Percentiles rank a stretch among this genome's conserved stretches.
Evolutionary conservation across 1,140 invertebrate genomes (phyloP).

Genomic region (Eupristina koningsbergeri): DNA sequence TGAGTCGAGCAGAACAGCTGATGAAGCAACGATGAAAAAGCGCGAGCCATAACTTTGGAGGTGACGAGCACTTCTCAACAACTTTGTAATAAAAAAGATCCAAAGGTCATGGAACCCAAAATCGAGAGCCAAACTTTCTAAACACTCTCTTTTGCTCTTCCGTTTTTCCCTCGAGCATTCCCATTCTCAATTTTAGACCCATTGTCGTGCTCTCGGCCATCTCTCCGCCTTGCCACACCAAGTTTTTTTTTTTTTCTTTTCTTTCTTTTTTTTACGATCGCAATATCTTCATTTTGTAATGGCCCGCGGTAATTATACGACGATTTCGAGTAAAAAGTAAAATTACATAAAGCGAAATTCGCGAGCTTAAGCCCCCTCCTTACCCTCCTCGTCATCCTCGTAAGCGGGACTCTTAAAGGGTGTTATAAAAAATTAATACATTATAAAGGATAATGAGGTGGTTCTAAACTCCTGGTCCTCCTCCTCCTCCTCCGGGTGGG

Average conservation of each 20-base stretch:
- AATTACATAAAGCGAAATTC: neutral
- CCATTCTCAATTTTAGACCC: too few species aligned
- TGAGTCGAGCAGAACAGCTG: neutral
- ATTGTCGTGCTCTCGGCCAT: neutral
- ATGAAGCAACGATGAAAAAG: neutral
- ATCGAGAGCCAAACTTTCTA: conserved; percentile 42
- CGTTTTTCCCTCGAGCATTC: neutral
- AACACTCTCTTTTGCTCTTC: neutral
- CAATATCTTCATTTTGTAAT: neutral
- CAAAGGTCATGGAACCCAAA: conserved; percentile 29
- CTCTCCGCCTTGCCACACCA: too few species aligned
- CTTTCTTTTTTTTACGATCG: neutral
- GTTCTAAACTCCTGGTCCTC: neutral
- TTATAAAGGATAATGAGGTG: neutral
- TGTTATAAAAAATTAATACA: too few species aligned
- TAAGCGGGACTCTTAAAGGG: too few species aligned
- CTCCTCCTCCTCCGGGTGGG: neutral
- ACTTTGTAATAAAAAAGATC: neutral
- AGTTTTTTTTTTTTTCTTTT: too few species aligned
- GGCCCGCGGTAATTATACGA: neutral
- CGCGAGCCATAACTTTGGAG: neutral
- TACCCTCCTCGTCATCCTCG: too few species aligned
- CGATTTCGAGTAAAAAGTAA: neutral
- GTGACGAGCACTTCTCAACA: neutral
- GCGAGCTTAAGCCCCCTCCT: neutral